phyloP scores from a whole-genome alignment of 1,140 invertebrate species.

The Hyposmocoma kahamanoa region DNA sequence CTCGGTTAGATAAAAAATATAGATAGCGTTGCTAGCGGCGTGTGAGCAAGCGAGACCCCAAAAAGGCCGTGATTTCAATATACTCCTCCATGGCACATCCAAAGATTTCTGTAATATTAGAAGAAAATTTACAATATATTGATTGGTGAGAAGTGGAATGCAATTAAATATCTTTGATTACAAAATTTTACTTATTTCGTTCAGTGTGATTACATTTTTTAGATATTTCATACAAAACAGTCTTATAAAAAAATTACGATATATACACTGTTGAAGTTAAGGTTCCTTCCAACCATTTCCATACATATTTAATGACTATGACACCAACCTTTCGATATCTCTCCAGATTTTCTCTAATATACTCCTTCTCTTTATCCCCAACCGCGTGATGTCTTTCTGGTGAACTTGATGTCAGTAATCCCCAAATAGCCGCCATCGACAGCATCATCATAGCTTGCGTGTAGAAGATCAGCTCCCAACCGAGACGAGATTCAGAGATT shows the following conservation, averaged over 20 bases:
- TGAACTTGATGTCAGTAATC: constrained; percentile 37
- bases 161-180: no score
- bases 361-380: constrained; percentile 48
- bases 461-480: constrained; percentile 57
- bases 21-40: constrained; percentile 31
- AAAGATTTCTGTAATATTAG: constrained; percentile 30
- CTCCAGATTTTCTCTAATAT: constrained; percentile 32
- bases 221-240: no score
- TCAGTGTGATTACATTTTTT: no score
- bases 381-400: constrained; percentile 45
- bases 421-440: constrained; percentile 37
- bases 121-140: neutral
- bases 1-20: constrained; percentile 39
- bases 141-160: no score
- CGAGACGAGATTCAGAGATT: constrained; percentile 27
- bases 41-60: constrained; percentile 38
- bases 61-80: constrained; percentile 30
- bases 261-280: no score
- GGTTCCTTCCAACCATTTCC: no score
- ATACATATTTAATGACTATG: no score
- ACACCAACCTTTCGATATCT: constrained; percentile 31
- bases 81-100: constrained; percentile 32
- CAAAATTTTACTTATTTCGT: no score
- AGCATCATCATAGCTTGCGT: constrained; percentile 40
- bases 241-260: no score